Base-by-base conservation (phyloP, 2,113 vertebrate species). In the Mobula birostris region DNA sequence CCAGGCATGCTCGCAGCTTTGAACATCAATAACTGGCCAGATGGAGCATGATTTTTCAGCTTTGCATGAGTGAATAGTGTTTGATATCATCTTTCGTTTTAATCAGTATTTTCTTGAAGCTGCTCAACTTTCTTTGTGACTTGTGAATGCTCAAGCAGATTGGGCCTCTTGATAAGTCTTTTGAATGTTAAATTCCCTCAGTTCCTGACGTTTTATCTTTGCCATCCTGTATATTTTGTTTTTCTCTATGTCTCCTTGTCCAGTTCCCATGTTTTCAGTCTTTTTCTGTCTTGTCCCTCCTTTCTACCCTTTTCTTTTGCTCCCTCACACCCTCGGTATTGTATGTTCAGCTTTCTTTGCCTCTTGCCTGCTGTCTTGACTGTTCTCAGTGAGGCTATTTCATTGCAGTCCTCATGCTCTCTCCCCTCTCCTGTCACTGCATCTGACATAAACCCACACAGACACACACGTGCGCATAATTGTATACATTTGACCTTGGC, bases 1-100 rank as follows among this genome's bases (percentile, higher is more conserved):
- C 79, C 79, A 40, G 79, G 32, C 11, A 15, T 40, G n/a, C 32
- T 82, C 36, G 32, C n/a, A 82, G 79, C 79, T 40, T 82, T 36
- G 9, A 32, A 79, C 78, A 79, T 82, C 79, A 40, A 36, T 17
- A 32, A 36, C 79, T 40, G 8, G 36, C 79, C 79, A 15, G n/a
- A 36, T 82, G 79, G n/a, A 82, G 32, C 77, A 36, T 36, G 79
- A 9, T 82, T 40, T n/a, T 79, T 79, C 77, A 79, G 77, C 27
- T 40, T 82, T 82, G 79, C 79, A 40, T 19, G 79, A 40, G n/a
- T 82, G 19, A 79, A n/a, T 9, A 40, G n/a, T 15, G 36, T 36
- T 82, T 32, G 79, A 82, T 82, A 82, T 82, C 79, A 82, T 82
- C 79, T 82, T 82, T 82, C 79, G 15, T 40, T 82, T 32, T 19